Percentiles rank a stretch among this genome's conserved stretches.
These are phyloP conservation scores for Stramonita haemastoma DNA, from an alignment of 2,888 invertebrate genomes.

Conservation along the genomic window DNA sequence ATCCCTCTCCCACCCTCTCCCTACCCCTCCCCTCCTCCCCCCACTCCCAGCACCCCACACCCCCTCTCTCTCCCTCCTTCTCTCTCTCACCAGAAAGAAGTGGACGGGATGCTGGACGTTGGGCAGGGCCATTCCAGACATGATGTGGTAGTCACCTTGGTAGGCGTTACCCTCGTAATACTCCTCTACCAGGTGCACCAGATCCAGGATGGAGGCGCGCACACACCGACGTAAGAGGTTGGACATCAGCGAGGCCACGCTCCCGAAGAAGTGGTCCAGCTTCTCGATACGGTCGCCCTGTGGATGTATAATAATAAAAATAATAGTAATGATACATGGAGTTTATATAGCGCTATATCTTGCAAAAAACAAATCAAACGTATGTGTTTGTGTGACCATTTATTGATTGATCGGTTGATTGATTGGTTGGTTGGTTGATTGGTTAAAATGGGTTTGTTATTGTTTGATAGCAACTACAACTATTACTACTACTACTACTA, in stretches of 20 bases:
- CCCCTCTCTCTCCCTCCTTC: not conserved
- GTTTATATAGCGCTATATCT: no score
- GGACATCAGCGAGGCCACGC: slow-evolving; percentile 88
- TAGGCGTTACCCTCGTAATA: slow-evolving; percentile 75
- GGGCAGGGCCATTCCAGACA: slow-evolving; percentile 70
- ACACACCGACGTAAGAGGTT: slow-evolving; percentile 82
- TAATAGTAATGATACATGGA: no score
- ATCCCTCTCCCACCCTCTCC: no score
- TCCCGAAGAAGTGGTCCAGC: slow-evolving; percentile 84
- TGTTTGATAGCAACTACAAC: no score
- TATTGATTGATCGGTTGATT: no score
- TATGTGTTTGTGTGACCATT: no score
- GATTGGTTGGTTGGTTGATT: no score
- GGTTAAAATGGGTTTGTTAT: no score
- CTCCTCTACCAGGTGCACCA: slow-evolving; percentile 73
- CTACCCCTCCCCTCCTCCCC: no score
- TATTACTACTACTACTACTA: no score
- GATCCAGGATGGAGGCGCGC: slow-evolving; percentile 72
- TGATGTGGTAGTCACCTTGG: slow-evolving; percentile 71
- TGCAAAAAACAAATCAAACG: no score
- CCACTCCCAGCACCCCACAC: not conserved
- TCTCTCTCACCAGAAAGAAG: slow-evolving; percentile 68
- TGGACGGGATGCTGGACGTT: slow-evolving; percentile 66
- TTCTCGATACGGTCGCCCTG: slow-evolving; percentile 77
- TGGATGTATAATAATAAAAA: no score